Conservation (phyloP, 2,797 vertebrate species). For the Etheostoma perlongum region DNA sequence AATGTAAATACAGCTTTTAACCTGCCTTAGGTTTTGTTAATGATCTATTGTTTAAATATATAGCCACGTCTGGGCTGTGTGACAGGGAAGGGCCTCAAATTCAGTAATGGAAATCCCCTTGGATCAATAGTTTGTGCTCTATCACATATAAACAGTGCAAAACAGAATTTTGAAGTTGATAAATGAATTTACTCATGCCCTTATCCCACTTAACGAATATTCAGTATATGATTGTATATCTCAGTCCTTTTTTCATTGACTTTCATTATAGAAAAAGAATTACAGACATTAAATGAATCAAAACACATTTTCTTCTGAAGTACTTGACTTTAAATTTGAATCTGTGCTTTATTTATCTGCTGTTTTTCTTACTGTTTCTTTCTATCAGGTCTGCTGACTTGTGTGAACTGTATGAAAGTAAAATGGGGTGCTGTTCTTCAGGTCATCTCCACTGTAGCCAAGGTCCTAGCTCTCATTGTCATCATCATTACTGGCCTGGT, state of each 20-base stretch:
- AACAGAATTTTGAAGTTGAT: not conserved
- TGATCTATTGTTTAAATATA: not conserved
- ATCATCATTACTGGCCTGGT: constrained; percentile 87
- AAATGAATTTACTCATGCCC: not conserved
- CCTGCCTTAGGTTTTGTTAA: not conserved
- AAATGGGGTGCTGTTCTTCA: constrained; percentile 90
- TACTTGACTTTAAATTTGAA: not conserved
- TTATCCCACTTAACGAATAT: not conserved
- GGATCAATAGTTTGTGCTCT: not conserved
- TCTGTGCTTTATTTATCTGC: not conserved
- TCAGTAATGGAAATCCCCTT: not conserved
- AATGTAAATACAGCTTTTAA: not conserved
- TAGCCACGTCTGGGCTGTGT: not conserved
- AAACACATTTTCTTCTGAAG: not conserved
- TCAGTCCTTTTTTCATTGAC: not conserved
- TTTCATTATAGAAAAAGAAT: not conserved
- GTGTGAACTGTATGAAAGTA: constrained; percentile 89
- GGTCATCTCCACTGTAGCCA: constrained; percentile 88
- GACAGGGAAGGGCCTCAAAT: not conserved
- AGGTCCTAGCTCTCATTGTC: constrained; percentile 87
- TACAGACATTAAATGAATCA: not conserved
- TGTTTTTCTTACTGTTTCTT: not conserved
- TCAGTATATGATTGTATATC: not conserved
- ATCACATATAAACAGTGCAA: not conserved
- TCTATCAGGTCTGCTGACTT: constrained; percentile 82